Evolutionary conservation across 2,888 invertebrate species (phyloP), one percentile per base, ranked within the genome.

Genomic region (Strigamia crassipes): DNA sequence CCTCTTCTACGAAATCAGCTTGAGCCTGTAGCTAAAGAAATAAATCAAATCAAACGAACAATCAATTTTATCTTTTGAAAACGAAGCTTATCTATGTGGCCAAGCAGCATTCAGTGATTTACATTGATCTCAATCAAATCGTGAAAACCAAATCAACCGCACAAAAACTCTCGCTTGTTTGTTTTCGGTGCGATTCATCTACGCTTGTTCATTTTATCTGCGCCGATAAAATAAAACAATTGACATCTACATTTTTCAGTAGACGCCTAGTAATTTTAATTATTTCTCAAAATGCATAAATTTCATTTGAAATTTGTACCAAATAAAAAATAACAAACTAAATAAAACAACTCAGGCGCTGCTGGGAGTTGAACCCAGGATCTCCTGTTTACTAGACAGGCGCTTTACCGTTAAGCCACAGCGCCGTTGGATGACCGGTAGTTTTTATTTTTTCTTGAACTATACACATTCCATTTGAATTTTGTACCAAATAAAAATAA

Each of bases 311-410:
- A 27, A 27, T 27, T 27, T 27, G 1, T 3, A 27, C 27, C 5
- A 73, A 31, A 31, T 1, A 73, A 73, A 73, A 27, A 73, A 13
- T n/a, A 12, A 31, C 0, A 8, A 73, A 73, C 13, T 10, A 73
- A 73, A 18, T 3, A 21, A 73, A 27, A 18, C 38, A 1, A 5
- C 4, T 1, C 2, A 73, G 73, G 73, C 73, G 1, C 21, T 31
- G 21, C 73, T 73, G 73, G 21, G 73, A 73, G 0, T 18, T 18
- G 73, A 73, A 73, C 73, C 73, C 21, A 73, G 73, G 73, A 73
- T 73, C 18, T 73, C 18, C 73, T 73, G 73, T 73, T 73, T 73
- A 73, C 73, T 8, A 73, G 73, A 73, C 73, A 73, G 73, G 73
- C 73, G 73, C 73, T 73, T 18, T 73, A 31, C 73, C 73, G n/a